Base-by-base conservation (phyloP, 1,140 invertebrate species). In the Cotesia vestalis region DNA sequence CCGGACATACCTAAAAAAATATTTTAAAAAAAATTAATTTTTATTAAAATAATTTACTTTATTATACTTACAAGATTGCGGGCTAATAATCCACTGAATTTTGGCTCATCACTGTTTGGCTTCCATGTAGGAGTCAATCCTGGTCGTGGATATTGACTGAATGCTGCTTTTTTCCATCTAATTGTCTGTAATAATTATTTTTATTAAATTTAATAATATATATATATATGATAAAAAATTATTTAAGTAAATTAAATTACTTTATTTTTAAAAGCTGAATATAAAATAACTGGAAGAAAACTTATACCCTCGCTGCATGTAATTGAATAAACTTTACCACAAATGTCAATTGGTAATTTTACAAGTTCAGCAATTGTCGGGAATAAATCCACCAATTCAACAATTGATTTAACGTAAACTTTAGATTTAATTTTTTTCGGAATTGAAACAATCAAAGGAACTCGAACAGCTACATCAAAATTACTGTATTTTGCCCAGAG, bases 401-500 rank as follows among this genome's bases (percentile, higher is more conserved):
- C 92, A 62, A 81, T 83, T 9, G 80, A 70, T 27, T 80, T 66
- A 6, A 63, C 57, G 3, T 36, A 60, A 9, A 57, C 11, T 14
- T 55, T 59, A 35, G 27, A 27, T 27, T 34, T 64, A 35, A 46
- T 35, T 52, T 52, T 59, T 52, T 85, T 82, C 4, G 94, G 94
- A 61, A 92, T 87, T 51, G 89, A 89, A 20, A 96, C 89, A 60
- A 96, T 90, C 20, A 97, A 83, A 1, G 95, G 95, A 9, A 96
- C 94, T 71, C 89, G 88, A 4, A 94, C 83, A 1, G 94, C 90
- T 17, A 93, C 91, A 73, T 96, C 94, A 81, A 93, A 96, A 82
- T 96, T 95, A 81, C 94, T 96, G 81, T 93, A 96, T 85, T 96
- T 96, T n/a, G 94, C 92, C 94, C 95, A 96, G 81, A 94, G 90